phyloP scores from a whole-genome alignment of 2,797 vertebrate genomes.

The Labroides dimidiatus region DNA sequence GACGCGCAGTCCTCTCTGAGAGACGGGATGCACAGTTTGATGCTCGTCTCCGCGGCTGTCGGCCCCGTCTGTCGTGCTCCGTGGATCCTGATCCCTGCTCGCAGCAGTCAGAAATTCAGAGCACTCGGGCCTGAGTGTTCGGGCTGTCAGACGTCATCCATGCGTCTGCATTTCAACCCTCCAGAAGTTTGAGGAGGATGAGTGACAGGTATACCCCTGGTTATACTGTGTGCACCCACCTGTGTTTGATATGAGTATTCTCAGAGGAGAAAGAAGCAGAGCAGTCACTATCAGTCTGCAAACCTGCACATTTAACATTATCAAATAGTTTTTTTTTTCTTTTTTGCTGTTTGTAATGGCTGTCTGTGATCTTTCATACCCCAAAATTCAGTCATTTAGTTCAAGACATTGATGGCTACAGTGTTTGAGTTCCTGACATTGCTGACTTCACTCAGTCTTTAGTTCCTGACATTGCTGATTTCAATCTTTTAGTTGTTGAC shows the following conservation, averaged over 20 bases:
- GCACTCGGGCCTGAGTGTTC: constrained; percentile 1
- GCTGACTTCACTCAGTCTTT: too few relatives aligned
- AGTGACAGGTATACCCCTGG: constrained; percentile 4
- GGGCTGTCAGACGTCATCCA: constrained; percentile 22
- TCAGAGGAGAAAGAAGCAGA: not conserved
- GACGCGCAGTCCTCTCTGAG: constrained; percentile 10
- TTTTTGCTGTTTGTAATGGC: too few relatives aligned
- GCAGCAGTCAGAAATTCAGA: constrained; percentile 3
- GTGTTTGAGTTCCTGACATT: too few relatives aligned
- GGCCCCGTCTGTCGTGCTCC: constrained; percentile 34
- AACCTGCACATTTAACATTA: not conserved
- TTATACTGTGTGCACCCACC: not conserved
- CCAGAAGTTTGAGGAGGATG: constrained; percentile 9
- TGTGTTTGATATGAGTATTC: not conserved
- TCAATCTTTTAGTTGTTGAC: too few relatives aligned
- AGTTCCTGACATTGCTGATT: too few relatives aligned
- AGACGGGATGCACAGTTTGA: constrained; percentile 24
- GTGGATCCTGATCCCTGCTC: not conserved
- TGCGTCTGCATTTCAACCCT: constrained; percentile 3
- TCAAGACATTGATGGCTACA: too few relatives aligned
- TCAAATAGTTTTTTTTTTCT: too few relatives aligned
- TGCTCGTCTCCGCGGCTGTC: constrained; percentile 24
- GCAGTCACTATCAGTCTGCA: not conserved
- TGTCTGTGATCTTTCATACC: too few relatives aligned
- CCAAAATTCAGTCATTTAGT: too few relatives aligned